Conservation (phyloP, 2,797 vertebrate species). For the Mycteria americana region DNA sequence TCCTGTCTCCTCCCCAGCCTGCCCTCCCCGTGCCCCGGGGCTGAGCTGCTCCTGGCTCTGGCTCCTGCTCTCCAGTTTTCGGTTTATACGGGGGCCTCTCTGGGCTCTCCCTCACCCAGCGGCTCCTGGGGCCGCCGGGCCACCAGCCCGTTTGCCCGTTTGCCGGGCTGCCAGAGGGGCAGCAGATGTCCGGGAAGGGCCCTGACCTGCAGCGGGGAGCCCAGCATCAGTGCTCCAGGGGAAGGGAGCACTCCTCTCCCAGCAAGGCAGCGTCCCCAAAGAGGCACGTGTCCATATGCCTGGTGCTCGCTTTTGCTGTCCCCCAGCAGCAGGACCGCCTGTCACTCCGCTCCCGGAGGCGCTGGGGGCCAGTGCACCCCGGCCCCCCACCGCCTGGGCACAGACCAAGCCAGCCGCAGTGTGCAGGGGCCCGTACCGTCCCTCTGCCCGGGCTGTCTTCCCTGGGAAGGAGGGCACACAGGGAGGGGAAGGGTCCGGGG, state of each 20-base stretch:
- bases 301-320: background rate
- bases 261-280: background rate
- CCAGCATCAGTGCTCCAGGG: background rate
- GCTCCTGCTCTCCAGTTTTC: background rate
- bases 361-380: background rate
- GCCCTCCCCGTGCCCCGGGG: accelerated
- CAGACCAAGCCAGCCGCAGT: accelerated
- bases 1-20: accelerated
- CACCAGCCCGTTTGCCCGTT: background rate
- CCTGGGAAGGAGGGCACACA: background rate
- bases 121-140: background rate
- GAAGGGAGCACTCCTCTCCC: background rate
- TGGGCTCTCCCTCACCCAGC: background rate
- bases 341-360: background rate
- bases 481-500: background rate
- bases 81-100: accelerated
- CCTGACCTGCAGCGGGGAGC: background rate
- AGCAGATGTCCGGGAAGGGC: accelerated
- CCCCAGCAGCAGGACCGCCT: background rate
- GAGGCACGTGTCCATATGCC: background rate
- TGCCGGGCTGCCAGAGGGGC: background rate
- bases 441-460: background rate
- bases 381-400: accelerated
- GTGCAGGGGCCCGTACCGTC: accelerated
- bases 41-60: background rate